phyloP scores from a whole-genome alignment of 2,113 vertebrate genomes.

The Mus pahari region DNA sequence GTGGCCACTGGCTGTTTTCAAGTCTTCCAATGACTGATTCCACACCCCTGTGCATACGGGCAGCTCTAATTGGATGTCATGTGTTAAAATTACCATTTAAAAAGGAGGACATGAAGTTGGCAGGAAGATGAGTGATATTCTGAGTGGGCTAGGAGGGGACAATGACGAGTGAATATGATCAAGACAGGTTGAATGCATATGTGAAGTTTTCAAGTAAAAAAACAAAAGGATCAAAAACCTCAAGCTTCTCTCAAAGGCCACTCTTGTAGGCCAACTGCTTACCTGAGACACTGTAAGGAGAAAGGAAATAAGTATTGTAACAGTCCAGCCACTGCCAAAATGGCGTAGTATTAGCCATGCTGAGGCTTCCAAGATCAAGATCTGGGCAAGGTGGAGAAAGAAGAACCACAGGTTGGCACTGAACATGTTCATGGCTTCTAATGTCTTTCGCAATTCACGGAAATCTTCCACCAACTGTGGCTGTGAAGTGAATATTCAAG shows the following conservation, averaged over 20 bases:
- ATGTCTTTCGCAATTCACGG: slow-evolving; percentile 85
- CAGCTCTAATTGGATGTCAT: neutral
- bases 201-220: neutral
- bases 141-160: too few relatives aligned
- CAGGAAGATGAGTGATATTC: neutral
- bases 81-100: neutral
- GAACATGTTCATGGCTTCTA: slow-evolving; percentile 90
- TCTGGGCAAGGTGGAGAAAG: slow-evolving; percentile 90
- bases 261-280: slow-evolving; percentile 17
- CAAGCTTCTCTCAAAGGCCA: neutral
- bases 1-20: neutral
- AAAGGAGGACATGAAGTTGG: neutral
- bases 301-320: slow-evolving; percentile 87
- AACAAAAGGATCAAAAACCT: neutral
- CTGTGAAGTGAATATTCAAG: slow-evolving; percentile 82
- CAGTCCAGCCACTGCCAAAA: slow-evolving; percentile 91
- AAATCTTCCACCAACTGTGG: slow-evolving; percentile 91
- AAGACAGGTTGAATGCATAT: neutral
- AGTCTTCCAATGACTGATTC: neutral
- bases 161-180: neutral
- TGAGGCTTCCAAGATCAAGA: slow-evolving; percentile 91
- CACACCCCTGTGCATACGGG: neutral
- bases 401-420: slow-evolving; percentile 89
- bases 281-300: slow-evolving; percentile 93
- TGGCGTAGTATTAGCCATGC: slow-evolving; percentile 89